Evolutionary conservation across 2,113 vertebrate species (phyloP).

Genomic region (Agapornis roseicollis): DNA sequence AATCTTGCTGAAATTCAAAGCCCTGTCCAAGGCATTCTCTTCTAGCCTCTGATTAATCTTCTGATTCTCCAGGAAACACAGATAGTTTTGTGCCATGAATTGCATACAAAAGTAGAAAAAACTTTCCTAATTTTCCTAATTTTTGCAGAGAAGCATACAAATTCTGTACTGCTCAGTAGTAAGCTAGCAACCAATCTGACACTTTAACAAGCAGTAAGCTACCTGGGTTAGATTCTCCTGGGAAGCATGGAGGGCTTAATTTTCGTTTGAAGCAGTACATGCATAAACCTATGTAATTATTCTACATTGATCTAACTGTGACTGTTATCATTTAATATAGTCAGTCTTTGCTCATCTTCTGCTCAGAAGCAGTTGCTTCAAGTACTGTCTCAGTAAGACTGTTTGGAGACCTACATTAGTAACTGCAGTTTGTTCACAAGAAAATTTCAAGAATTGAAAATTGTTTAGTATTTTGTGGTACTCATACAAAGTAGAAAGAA

Average conservation of each 20-base stretch:
- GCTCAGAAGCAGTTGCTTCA: not conserved
- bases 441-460: not conserved
- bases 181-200: not conserved
- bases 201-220: not conserved
- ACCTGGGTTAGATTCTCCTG: not conserved
- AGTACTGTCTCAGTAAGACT: not conserved
- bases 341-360: not conserved
- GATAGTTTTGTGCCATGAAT: not conserved
- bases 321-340: not conserved
- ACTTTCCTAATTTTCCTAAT: fast-evolving
- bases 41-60: not conserved
- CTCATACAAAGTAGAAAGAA: not conserved
- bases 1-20: not conserved
- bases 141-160: not conserved
- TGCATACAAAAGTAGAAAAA: not conserved
- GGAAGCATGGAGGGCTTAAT: not conserved
- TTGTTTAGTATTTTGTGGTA: not conserved
- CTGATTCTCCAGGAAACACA: not conserved
- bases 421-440: not conserved
- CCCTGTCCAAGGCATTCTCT: not conserved
- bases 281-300: not conserved
- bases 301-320: not conserved
- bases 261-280: not conserved
- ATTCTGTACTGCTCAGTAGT: not conserved
- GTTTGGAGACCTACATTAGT: not conserved